Conservation (phyloP, 2,888 invertebrate species). For the Chymomyza fuscimana region DNA sequence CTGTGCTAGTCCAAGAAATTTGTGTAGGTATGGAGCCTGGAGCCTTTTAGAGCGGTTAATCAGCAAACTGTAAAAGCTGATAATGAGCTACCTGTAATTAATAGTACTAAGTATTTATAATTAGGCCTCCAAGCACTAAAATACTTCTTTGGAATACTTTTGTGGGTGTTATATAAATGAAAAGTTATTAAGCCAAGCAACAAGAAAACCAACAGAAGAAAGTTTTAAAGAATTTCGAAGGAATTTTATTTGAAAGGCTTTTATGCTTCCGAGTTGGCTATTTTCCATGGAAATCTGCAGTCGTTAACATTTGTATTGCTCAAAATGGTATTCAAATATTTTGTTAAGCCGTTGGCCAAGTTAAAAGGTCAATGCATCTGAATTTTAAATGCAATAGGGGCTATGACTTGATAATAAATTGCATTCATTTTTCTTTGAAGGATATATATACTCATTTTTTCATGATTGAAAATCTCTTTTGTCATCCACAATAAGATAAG, state of each 20-base stretch:
- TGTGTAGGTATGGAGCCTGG: neutral
- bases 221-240: neutral
- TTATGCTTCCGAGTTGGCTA: no score
- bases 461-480: no score
- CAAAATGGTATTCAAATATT: neutral
- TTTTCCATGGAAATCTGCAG: no score
- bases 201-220: neutral
- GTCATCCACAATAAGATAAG: no score
- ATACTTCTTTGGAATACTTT: neutral
- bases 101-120: neutral
- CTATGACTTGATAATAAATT: no score
- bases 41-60: neutral
- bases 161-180: neutral
- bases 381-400: neutral
- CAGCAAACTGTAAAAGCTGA: neutral
- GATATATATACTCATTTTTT: no score
- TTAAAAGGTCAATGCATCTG: neutral
- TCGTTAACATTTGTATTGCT: no score
- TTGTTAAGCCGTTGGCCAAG: neutral
- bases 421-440: no score
- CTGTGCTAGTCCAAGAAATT: neutral
- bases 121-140: neutral
- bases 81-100: neutral
- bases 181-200: neutral
- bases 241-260: neutral